phyloP scores from a whole-genome alignment of 2,888 invertebrate genomes.

The Ceraclea dissimilis region DNA sequence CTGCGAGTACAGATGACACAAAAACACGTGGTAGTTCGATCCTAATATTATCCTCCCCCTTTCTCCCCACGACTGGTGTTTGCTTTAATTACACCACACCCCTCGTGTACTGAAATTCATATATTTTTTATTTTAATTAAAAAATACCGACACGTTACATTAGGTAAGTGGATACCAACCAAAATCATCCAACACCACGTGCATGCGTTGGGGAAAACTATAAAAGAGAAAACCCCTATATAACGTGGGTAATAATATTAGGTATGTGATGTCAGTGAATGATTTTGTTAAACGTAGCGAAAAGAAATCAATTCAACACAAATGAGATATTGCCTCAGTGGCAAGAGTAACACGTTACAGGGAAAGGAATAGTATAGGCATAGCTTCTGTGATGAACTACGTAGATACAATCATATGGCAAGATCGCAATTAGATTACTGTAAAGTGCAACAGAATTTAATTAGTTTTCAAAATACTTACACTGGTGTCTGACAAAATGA shows the following conservation, averaged over 20 bases:
- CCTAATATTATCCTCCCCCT: no score
- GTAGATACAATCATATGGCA: no score
- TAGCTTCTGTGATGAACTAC: no score
- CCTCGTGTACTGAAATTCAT: not conserved
- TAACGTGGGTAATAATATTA: no score
- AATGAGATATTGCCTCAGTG: not conserved
- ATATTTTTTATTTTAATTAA: not conserved
- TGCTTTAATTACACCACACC: not conserved
- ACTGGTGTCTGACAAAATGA: no score
- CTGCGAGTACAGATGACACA: no score
- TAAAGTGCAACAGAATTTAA: no score
- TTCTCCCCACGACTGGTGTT: not conserved
- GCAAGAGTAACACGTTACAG: no score
- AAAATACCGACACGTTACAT: not conserved
- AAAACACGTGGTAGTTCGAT: not conserved
- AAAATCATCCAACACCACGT: not conserved
- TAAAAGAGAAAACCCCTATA: no score
- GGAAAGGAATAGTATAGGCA: no score
- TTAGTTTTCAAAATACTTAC: no score
- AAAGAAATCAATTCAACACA: conserved; percentile 20
- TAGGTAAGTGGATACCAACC: not conserved
- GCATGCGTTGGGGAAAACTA: not conserved
- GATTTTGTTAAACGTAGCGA: conserved; percentile 20
- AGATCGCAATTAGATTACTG: no score
- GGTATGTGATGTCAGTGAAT: not conserved